A percentile compares a stretch with the other conserved stretches of the same genome.
Conservation (phyloP, 2,888 invertebrate genomes). For the Alcis repandata region DNA sequence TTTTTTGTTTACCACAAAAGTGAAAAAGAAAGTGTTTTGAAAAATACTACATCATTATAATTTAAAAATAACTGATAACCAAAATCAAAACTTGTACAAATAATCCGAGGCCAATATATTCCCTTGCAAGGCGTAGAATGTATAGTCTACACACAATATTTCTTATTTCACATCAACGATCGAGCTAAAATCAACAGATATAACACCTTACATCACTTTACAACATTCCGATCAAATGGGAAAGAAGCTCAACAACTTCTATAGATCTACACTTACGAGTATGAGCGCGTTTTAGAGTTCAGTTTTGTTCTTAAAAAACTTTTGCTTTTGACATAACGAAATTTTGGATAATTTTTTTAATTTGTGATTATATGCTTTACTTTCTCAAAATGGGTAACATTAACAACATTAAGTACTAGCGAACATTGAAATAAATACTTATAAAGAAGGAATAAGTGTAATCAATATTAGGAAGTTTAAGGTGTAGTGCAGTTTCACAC, state of each 20-base stretch:
- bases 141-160: conserved; percentile 2
- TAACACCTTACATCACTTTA: conserved; percentile 48
- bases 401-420: too few species aligned
- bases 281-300: conserved; percentile 40
- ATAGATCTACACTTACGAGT: conserved; percentile 34
- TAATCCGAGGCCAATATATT: too few species aligned
- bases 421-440: too few species aligned
- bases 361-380: background rate
- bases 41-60: too few species aligned
- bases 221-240: conserved; percentile 49
- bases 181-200: conserved; percentile 45
- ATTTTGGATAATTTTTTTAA: background rate
- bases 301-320: conserved; percentile 8
- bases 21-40: too few species aligned
- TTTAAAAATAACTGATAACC: too few species aligned
- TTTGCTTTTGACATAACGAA: background rate
- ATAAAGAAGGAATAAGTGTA: too few species aligned
- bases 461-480: too few species aligned
- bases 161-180: conserved; percentile 30
- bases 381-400: too few species aligned
- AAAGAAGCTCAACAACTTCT: conserved; percentile 43
- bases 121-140: background rate
- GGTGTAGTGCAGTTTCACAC: too few species aligned
- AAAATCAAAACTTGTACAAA: too few species aligned
- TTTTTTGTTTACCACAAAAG: too few species aligned